Conservation (phyloP, 2,797 vertebrate genomes). For the Oceanodroma leucorhoa region DNA sequence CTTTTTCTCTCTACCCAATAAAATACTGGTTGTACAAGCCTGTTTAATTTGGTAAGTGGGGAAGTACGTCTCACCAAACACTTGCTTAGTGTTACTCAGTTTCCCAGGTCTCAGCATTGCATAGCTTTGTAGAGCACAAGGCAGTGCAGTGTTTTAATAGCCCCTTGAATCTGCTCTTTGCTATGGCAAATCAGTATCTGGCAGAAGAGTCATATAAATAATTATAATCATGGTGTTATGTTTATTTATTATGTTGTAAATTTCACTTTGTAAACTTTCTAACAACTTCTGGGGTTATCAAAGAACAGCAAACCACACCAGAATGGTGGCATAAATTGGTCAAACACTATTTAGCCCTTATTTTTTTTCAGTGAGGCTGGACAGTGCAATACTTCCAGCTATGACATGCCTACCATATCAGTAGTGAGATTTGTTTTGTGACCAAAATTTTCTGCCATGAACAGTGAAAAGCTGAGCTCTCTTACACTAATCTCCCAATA, state of each 20-base stretch:
- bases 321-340: background rate
- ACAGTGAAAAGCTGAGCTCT: background rate
- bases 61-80: background rate
- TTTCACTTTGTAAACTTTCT: background rate
- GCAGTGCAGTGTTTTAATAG: background rate
- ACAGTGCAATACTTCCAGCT: background rate
- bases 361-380: background rate
- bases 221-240: background rate
- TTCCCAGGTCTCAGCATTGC: background rate
- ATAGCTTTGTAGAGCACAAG: background rate
- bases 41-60: background rate
- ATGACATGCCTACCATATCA: background rate
- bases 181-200: background rate
- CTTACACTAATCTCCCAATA: background rate
- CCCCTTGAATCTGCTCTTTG: background rate
- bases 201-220: background rate
- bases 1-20: background rate
- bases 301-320: background rate
- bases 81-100: accelerated
- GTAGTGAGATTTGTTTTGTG: background rate
- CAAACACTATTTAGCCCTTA: background rate
- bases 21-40: background rate
- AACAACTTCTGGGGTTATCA: background rate
- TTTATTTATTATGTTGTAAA: background rate
- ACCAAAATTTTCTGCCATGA: background rate